A percentile compares a stretch with the other conserved stretches of the same genome.
Conservation (phyloP, 2,797 vertebrate species). For the Arrhamphus sclerolepis region DNA sequence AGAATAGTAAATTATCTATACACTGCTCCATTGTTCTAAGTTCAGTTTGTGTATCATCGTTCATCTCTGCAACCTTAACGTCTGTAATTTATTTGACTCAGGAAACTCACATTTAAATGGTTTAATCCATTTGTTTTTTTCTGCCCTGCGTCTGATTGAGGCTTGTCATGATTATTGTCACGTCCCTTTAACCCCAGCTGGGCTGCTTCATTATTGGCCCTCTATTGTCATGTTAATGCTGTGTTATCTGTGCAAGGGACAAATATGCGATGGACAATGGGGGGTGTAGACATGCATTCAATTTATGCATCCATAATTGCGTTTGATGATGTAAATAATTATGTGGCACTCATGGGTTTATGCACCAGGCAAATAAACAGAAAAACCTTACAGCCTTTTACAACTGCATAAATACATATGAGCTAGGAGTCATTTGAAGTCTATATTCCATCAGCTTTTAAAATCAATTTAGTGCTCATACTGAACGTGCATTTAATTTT, state of each 20-base stretch:
- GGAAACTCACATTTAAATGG: constrained; percentile 43
- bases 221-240: constrained; percentile 80
- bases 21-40: not conserved
- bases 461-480: not conserved
- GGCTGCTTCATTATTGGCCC: constrained; percentile 75
- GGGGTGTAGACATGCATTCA: constrained; percentile 76
- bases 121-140: constrained; percentile 32
- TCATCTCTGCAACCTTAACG: not conserved
- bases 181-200: constrained; percentile 75
- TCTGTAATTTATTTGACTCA: constrained; percentile 57
- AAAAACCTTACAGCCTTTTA: constrained; percentile 41
- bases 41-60: constrained; percentile 13
- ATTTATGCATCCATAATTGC: constrained; percentile 80
- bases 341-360: constrained; percentile 66
- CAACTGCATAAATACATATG: not conserved
- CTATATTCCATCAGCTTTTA: too few species aligned
- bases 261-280: constrained; percentile 78
- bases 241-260: constrained; percentile 76
- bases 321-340: constrained; percentile 82
- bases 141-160: constrained; percentile 51
- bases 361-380: constrained; percentile 37
- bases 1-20: too few species aligned
- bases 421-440: too few species aligned
- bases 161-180: constrained; percentile 71
- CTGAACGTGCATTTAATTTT: not conserved